Evolutionary conservation across 2,888 invertebrate species (phyloP).

Genomic region (Meiosimyza platycephala): DNA sequence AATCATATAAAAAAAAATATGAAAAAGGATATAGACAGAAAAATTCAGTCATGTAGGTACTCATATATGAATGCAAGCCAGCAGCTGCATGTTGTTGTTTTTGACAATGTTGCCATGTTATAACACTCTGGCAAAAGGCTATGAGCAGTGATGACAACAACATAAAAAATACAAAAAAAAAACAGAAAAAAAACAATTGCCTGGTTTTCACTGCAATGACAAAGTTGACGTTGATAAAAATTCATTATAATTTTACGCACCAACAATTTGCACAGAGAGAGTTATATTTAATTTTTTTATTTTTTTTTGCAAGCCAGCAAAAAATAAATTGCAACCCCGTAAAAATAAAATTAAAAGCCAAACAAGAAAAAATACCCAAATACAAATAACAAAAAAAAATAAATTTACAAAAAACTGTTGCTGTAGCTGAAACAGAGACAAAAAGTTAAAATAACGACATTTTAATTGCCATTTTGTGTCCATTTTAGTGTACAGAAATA

Average conservation of each 20-base stretch:
- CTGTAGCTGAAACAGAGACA: neutral
- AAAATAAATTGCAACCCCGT: too few species aligned
- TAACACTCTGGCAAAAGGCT: neutral
- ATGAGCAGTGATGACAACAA: neutral
- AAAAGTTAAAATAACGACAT: conserved; percentile 21
- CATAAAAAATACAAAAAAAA: conserved; percentile 2
- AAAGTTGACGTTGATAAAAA: conserved; percentile 20
- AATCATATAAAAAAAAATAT: too few species aligned
- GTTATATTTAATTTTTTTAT: too few species aligned
- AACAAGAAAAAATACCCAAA: too few species aligned
- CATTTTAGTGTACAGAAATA: too few species aligned
- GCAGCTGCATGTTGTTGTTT: too few species aligned
- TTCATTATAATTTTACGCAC: conserved; percentile 24
- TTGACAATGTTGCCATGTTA: too few species aligned
- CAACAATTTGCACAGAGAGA: conserved; percentile 2
- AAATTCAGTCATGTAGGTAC: too few species aligned
- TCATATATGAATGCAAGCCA: too few species aligned
- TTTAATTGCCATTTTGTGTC: conserved; percentile 13
- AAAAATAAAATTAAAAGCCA: too few species aligned
- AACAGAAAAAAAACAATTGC: neutral
- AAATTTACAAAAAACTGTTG: neutral
- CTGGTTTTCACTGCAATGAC: neutral
- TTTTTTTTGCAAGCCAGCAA: too few species aligned
- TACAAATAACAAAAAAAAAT: neutral
- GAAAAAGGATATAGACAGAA: too few species aligned